Evolutionary conservation across 2,113 vertebrate genomes (phyloP), one percentile per base, ranked within the genome.

Genomic region (Dasyurus viverrinus): DNA sequence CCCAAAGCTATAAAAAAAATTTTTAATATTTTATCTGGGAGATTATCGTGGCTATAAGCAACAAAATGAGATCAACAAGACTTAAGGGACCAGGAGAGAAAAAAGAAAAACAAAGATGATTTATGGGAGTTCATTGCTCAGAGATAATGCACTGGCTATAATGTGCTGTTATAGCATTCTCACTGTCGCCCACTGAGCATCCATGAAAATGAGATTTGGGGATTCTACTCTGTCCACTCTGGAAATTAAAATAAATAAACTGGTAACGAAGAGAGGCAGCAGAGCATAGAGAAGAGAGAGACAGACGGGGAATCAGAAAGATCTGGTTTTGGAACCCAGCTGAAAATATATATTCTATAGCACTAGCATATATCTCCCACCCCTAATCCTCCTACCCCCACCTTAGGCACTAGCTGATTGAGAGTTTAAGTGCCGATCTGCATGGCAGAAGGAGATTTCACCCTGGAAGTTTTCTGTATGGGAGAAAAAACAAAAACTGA

Each of bases 11-110:
- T 27, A 53, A 55, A 60, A 95, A 90, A 90, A 90, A 60, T 91
- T 76, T 89, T 91, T 92, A 98, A 93, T 96, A 96, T 97, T 98
- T 97, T 97, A 96, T 98, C 96, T 8, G 0, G 95, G 93, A 98
- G 47, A 96, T 94, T 36, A 91, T 53, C 95, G 93, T 97, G 95
- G 93, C 95, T 97, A 97, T 97, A 98, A 97, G 97, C 48, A 96
- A 42, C 68, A 84, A 84, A 84, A 84, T 84, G 68, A 97, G 95
- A 97, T 97, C 95, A 96, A 91, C 95, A 92, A 93, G 96, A 91
- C 95, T 97, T 97, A 93, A 92, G 97, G 96, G 96, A 95, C 96
- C 93, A 93, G 90, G 57, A 94, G 76, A 84, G 60, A 95, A 94
- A 95, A 91, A 92, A 97, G 24, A 52, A 52, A 52, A 52, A 52